phyloP scores from a whole-genome alignment of 2,113 vertebrate genomes.

The Bambusicola thoracicus region DNA sequence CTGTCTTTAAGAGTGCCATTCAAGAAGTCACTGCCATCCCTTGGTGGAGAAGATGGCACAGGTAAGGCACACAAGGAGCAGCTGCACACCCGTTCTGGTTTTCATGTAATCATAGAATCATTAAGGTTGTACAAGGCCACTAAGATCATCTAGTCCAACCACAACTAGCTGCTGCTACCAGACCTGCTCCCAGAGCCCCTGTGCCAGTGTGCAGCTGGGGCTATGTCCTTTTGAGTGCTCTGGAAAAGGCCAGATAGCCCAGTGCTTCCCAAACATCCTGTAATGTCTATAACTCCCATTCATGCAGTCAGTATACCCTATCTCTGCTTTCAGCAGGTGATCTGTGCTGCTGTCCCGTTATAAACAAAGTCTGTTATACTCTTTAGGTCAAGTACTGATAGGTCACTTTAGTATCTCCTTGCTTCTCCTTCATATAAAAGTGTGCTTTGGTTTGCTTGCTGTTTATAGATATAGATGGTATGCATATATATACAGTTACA shows the following conservation, averaged over 20 bases:
- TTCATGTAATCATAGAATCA: background rate
- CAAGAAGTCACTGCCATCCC: background rate
- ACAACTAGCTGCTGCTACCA: background rate
- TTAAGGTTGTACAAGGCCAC: no score
- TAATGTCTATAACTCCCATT: background rate
- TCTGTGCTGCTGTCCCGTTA: background rate
- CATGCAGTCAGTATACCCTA: background rate
- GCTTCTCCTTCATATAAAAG: background rate
- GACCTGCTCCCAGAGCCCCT: background rate
- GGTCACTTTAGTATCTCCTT: background rate
- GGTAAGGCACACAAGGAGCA: background rate
- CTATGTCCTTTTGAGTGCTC: background rate
- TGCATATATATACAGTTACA: background rate
- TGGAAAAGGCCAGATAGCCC: background rate
- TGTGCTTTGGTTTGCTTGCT: background rate
- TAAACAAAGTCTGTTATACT: no score
- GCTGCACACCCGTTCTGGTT: background rate
- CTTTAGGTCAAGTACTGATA: background rate
- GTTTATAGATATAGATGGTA: background rate
- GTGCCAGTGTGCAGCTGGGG: rapidly evolving
- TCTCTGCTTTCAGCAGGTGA: background rate
- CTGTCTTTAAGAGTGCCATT: background rate
- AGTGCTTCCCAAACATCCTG: background rate
- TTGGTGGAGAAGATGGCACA: background rate
- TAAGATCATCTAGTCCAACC: no score